phyloP scores from a whole-genome alignment of 2,888 invertebrate genomes.

The Calliopum simillimum region DNA sequence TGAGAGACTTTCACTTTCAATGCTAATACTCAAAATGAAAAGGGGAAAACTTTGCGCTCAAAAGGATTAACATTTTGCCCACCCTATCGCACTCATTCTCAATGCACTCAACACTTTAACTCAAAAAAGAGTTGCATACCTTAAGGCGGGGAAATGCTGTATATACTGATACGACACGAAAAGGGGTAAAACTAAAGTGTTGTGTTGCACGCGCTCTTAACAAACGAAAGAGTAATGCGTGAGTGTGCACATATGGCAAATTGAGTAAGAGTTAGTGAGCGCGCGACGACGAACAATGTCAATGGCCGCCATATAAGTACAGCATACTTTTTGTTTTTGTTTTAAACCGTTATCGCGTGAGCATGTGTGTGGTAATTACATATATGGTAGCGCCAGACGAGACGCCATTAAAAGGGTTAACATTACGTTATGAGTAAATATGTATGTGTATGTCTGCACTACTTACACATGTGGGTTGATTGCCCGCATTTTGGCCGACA shows the following conservation, averaged over 20 bases:
- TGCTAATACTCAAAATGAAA: background rate
- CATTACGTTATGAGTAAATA: slow-evolving; percentile 45
- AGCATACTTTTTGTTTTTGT: background rate
- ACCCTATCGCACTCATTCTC: background rate
- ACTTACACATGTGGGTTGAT: background rate
- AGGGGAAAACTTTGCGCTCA: background rate
- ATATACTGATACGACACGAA: background rate
- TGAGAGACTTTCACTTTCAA: slow-evolving; percentile 11
- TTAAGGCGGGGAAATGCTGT: background rate
- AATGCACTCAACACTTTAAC: slow-evolving; percentile 19
- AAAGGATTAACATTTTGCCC: background rate
- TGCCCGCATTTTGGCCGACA: background rate
- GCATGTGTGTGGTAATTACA: slow-evolving; percentile 31
- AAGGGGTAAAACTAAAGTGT: background rate
- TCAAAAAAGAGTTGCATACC: background rate
- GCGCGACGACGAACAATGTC: slow-evolving; percentile 45
- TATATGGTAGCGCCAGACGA: slow-evolving; percentile 52
- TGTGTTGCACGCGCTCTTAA: background rate
- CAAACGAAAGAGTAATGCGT: no score
- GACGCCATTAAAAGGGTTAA: slow-evolving; percentile 65
- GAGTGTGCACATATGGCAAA: background rate
- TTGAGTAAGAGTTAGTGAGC: background rate
- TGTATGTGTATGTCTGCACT: slow-evolving; percentile 32
- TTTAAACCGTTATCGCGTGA: no score
- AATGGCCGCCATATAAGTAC: slow-evolving; percentile 44